Evolutionary conservation across 2,888 invertebrate species (phyloP), one percentile per base, ranked within the genome.

Genomic region (Kuschelorhynchus macadamiae): DNA sequence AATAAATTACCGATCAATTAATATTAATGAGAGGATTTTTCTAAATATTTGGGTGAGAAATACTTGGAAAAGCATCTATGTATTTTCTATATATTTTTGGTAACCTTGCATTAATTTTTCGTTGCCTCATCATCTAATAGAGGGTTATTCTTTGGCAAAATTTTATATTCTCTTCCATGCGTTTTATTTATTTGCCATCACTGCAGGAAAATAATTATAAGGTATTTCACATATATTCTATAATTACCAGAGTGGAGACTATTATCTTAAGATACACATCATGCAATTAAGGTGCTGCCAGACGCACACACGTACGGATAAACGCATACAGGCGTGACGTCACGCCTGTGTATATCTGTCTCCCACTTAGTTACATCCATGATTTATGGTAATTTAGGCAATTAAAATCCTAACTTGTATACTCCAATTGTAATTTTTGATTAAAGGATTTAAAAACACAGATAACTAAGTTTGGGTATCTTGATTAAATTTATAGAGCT

Each of bases 211-310:
- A 75, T 75, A 74, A 76, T 75, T 73, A 74, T 72, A 64, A 56
- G 39, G 56, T 67, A 72, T 74, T 72, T 72, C 75, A 74, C 71
- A 73, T 47, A 73, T 74, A 74, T 75, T 76, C 76, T 75, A 72
- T 76, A 77, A 77, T 77, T 76, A 76, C 67, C 62, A 56, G 68
- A 74, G 71, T 71, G 64, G 42, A 62, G 74, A 65, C 72, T 73
- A 77, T 76, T 76, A 76, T 77, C 77, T 75, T 44, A 64, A 73
- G 76, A 77, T 76, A 77, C 76, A 74, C 76, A 78, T 78, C 78
- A 76, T 72, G 74, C 75, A 78, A 78, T 78, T 78, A 78, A 75
- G 72, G 70, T 72, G 70, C 72, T 75, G 76, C 76, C 76, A 76
- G 70, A 63, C 72, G 71, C 74, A 74, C 75, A 75, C 71, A 73